phyloP scores from a whole-genome alignment of 1,140 invertebrate species.

The Drosophila nasuta region DNA sequence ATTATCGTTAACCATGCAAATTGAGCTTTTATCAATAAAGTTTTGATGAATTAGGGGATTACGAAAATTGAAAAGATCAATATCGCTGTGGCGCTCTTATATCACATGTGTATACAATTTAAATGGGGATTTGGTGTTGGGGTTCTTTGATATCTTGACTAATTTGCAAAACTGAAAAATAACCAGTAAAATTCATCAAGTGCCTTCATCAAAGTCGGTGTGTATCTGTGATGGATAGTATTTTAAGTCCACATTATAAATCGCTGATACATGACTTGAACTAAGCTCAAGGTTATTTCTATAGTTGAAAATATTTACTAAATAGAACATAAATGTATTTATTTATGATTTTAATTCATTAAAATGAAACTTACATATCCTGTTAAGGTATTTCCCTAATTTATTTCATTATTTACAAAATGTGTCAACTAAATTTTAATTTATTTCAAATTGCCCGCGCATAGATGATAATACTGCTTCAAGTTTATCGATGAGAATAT shows the following conservation, averaged over 20 bases:
- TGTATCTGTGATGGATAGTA: constrained; percentile 64
- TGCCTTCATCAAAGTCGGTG: constrained; percentile 64
- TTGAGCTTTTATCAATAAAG: constrained; percentile 18
- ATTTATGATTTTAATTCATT: neutral
- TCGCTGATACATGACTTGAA: constrained; percentile 8
- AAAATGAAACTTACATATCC: too few species aligned
- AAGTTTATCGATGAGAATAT: neutral
- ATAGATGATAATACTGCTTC: neutral
- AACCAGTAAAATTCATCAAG: constrained; percentile 69
- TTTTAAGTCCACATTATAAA: constrained; percentile 65
- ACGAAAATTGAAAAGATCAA: constrained; percentile 15
- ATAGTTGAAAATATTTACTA: constrained; percentile 2
- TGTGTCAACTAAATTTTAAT: neutral
- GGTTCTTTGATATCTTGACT: constrained; percentile 56
- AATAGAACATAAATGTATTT: neutral
- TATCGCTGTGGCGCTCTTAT: constrained; percentile 28
- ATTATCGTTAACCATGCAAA: neutral
- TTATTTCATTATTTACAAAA: too few species aligned
- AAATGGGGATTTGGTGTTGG: constrained; percentile 45
- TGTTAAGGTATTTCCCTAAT: too few species aligned
- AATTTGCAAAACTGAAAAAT: constrained; percentile 47
- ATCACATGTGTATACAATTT: constrained; percentile 64
- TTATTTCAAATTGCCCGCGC: neutral
- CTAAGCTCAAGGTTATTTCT: constrained; percentile 15
- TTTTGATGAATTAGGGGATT: constrained; percentile 50